Percentiles rank a stretch among this genome's conserved stretches.
phyloP scores from a whole-genome alignment of 2,888 invertebrate genomes.

The Saturnia japonica region DNA sequence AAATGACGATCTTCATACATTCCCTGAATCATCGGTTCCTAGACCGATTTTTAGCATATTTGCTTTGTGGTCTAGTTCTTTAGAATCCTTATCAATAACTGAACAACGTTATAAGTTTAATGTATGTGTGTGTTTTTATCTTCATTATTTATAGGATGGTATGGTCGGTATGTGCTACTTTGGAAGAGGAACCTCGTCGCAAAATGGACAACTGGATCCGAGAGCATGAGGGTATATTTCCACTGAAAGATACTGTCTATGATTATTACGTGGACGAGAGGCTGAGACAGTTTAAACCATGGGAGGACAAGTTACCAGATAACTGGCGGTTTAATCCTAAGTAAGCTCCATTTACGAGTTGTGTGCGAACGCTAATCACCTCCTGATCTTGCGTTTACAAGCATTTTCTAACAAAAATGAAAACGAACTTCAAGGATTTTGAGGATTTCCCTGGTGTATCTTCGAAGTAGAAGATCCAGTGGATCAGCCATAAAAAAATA shows the following conservation, averaged over 20 bases:
- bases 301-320: conserved; percentile 89
- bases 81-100: too few relatives aligned
- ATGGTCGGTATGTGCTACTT: conserved; percentile 92
- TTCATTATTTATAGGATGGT: conserved; percentile 81
- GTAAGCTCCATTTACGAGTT: conserved; percentile 60
- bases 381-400: too few relatives aligned
- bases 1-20: background rate
- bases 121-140: background rate
- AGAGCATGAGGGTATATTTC: conserved; percentile 90
- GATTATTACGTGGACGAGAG: conserved; percentile 94
- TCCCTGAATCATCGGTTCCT: background rate
- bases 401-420: too few relatives aligned
- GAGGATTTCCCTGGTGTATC: too few relatives aligned
- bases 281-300: conserved; percentile 86
- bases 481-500: too few relatives aligned
- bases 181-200: conserved; percentile 89
- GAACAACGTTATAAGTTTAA: background rate
- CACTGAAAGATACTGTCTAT: conserved; percentile 92
- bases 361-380: too few relatives aligned
- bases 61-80: background rate
- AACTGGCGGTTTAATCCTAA: conserved; percentile 87
- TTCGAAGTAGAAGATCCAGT: too few relatives aligned
- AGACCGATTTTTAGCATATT: background rate
- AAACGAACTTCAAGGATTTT: too few relatives aligned
- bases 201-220: conserved; percentile 91